These are phyloP conservation scores for Drosophila silvestris DNA, from an alignment of 2,888 invertebrate genomes.

Conservation along the genomic window DNA sequence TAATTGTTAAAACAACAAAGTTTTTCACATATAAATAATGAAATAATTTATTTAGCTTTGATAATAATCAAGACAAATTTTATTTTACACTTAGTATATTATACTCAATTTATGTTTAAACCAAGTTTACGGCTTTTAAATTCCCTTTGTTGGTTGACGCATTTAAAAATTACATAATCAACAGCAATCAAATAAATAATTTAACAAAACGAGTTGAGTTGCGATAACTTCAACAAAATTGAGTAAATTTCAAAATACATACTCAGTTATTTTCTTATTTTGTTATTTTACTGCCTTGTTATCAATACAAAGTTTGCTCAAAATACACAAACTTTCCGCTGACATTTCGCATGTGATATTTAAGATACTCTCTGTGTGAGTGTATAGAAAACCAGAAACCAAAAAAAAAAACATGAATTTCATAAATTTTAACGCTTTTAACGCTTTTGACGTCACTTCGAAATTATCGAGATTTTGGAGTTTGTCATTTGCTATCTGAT, in stretches of 20 bases:
- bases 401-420: constrained; percentile 17
- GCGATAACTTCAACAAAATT: not conserved
- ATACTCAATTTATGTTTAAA: no score
- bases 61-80: not conserved
- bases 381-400: not conserved
- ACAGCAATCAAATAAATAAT: not conserved
- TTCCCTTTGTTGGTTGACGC: not conserved
- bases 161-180: not conserved
- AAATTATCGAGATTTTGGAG: constrained; percentile 10
- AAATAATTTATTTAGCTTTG: not conserved
- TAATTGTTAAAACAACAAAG: not conserved
- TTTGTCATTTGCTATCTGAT: constrained; percentile 27
- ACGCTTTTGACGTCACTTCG: constrained; percentile 16
- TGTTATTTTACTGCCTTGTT: not conserved
- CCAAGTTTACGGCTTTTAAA: not conserved
- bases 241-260: not conserved
- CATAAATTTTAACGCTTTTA: constrained; percentile 14
- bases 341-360: not conserved
- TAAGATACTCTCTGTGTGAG: not conserved
- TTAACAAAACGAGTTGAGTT: not conserved
- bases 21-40: not conserved
- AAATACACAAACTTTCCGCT: not conserved
- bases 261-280: not conserved
- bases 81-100: not conserved
- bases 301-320: not conserved